phyloP scores from a whole-genome alignment of 2,113 vertebrate genomes.

The Plestiodon gilberti region DNA sequence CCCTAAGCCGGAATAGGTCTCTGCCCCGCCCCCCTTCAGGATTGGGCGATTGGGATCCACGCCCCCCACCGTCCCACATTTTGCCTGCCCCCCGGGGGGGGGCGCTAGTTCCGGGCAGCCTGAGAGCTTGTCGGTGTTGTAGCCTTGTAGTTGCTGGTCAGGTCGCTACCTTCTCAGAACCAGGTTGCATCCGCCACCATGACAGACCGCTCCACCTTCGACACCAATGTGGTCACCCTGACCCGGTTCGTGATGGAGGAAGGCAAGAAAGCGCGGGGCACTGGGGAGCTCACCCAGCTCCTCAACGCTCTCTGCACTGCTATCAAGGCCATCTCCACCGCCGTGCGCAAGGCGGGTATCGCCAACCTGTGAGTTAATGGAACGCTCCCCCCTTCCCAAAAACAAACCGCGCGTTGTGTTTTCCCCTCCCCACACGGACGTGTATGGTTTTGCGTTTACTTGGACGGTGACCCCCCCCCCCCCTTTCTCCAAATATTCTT shows the following conservation, averaged over 20 bases:
- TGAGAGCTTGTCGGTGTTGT: no score
- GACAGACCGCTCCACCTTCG: constrained; percentile 87
- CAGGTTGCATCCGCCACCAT: constrained; percentile 65
- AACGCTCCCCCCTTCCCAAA: background rate
- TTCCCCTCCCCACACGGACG: no score
- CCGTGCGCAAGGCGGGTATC: constrained; percentile 94
- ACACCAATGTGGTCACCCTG: constrained; percentile 91
- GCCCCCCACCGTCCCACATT: background rate
- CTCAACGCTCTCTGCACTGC: constrained; percentile 93
- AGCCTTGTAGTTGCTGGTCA: background rate
- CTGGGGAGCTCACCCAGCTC: constrained; percentile 92
- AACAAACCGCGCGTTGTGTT: no score
- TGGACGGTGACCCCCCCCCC: no score
- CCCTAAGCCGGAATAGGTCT: fast-evolving
- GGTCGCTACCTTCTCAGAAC: background rate
- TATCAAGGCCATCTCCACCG: constrained; percentile 93
- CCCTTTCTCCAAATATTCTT: no score
- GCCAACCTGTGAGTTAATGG: constrained; percentile 87
- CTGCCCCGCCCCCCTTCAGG: background rate
- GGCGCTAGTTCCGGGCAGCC: background rate
- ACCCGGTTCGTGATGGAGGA: constrained; percentile 95
- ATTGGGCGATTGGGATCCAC: background rate
- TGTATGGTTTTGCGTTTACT: no score
- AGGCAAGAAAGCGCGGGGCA: constrained; percentile 87
- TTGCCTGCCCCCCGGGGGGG: background rate